Evolutionary conservation across 2,797 vertebrate genomes (phyloP).

Genomic region (Sphenopsis melanotis): DNA sequence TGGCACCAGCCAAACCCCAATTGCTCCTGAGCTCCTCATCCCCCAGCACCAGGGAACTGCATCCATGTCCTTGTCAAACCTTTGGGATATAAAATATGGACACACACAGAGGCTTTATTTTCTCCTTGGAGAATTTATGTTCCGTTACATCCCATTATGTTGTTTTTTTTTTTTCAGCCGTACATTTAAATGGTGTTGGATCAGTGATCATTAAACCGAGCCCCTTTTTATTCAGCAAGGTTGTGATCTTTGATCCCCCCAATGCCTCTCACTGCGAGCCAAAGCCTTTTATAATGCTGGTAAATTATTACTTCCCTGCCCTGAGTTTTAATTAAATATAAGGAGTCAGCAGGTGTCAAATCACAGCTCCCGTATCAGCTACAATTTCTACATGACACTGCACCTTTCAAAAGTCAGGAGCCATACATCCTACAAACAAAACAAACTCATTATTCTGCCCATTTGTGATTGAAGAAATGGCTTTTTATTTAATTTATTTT

Average conservation of each 20-base stretch:
- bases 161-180: background rate
- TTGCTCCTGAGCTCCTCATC: background rate
- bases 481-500: background rate
- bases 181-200: conserved; percentile 38
- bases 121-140: conserved; percentile 67
- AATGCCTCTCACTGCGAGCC: background rate
- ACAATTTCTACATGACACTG: background rate
- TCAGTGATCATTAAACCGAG: conserved; percentile 20
- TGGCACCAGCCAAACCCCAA: background rate
- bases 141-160: conserved; percentile 48
- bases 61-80: conserved; percentile 55
- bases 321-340: conserved; percentile 20
- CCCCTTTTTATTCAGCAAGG: conserved; percentile 23
- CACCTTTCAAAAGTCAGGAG: background rate
- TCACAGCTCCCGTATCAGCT: background rate
- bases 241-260: conserved; percentile 8
- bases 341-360: conserved; percentile 7
- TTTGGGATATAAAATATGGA: conserved; percentile 25
- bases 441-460: background rate
- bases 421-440: background rate
- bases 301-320: background rate
- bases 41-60: background rate
- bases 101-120: conserved; percentile 35
- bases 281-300: background rate
- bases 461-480: background rate